phyloP scores from a whole-genome alignment of 1,140 invertebrate genomes.

The Cydia amplana region DNA sequence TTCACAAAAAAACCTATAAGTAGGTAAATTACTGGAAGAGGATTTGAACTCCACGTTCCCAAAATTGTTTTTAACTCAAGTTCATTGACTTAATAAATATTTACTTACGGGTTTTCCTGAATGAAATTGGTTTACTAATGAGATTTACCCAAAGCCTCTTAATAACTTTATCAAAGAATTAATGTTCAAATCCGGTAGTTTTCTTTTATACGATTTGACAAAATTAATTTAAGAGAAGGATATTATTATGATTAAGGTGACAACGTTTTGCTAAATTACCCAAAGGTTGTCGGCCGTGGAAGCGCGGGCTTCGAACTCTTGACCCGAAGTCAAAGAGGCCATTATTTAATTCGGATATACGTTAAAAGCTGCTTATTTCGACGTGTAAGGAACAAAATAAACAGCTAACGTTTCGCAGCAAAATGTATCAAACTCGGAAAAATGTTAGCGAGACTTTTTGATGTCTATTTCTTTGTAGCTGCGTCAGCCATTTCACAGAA shows the following conservation, averaged over 20 bases:
- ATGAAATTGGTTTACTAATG: neutral
- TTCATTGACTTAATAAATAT: neutral
- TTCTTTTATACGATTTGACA: neutral
- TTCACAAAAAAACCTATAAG: neutral
- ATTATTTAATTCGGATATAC: slow-evolving; percentile 44
- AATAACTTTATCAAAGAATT: neutral
- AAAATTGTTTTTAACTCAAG: neutral
- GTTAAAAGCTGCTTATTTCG: slow-evolving; percentile 34
- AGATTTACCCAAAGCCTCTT: too few relatives aligned
- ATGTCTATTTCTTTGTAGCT: neutral
- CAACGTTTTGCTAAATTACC: slow-evolving; percentile 43
- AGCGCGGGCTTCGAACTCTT: slow-evolving; percentile 49
- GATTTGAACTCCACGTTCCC: neutral
- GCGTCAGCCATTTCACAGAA: neutral
- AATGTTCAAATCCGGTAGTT: neutral
- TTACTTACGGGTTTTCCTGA: neutral
- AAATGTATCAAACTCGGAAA: slow-evolving; percentile 13
- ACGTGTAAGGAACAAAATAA: slow-evolving; percentile 1
- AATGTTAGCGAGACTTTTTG: neutral
- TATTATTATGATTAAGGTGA: slow-evolving; percentile 16
- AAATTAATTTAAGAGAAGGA: slow-evolving; percentile 6
- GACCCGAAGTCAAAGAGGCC: slow-evolving; percentile 51
- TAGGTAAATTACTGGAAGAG: neutral
- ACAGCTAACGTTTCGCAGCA: neutral
- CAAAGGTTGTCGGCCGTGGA: slow-evolving; percentile 47